These are phyloP conservation scores for Pachydiplax longipennis DNA, from an alignment of 2,888 invertebrate genomes.

Conservation along the genomic window DNA sequence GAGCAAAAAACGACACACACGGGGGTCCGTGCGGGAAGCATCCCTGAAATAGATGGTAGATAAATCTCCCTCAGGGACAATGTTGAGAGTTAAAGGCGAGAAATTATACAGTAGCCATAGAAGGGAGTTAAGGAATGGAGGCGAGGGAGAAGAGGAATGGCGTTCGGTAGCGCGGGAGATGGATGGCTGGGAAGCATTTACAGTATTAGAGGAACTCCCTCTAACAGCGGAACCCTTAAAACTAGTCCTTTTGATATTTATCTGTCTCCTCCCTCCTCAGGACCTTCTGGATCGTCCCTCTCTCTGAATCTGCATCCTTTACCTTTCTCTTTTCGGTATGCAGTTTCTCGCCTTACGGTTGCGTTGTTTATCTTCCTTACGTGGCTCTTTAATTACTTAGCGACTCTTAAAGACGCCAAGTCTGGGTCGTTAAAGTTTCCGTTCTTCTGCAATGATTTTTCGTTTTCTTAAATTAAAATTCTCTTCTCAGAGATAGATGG, in stretches of 20 bases:
- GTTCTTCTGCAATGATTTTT: too few species aligned
- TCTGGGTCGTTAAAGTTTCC: too few species aligned
- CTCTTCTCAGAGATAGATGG: too few species aligned
- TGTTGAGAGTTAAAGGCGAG: conserved; percentile 45
- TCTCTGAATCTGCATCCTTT: background rate
- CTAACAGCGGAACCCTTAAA: conserved; percentile 8
- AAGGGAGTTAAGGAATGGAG: conserved; percentile 31
- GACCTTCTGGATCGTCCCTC: background rate
- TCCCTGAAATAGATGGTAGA: conserved; percentile 41
- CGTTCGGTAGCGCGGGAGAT: background rate
- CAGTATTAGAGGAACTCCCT: conserved; percentile 26
- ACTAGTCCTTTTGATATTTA: background rate
- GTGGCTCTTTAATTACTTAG: too few species aligned
- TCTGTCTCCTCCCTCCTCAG: background rate
- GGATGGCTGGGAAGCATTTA: conserved; percentile 18
- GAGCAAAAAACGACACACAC: background rate
- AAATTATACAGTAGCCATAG: conserved; percentile 46
- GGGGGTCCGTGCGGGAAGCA: background rate
- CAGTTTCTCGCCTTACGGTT: background rate
- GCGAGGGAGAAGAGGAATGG: background rate
- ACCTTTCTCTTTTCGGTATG: background rate
- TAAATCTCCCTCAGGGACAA: conserved; percentile 45
- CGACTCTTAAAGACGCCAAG: too few species aligned
- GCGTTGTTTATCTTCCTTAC: background rate
- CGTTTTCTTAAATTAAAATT: too few species aligned